Evolutionary conservation across 2,113 vertebrate genomes (phyloP).

Genomic region (Ageneiosus marmoratus): DNA sequence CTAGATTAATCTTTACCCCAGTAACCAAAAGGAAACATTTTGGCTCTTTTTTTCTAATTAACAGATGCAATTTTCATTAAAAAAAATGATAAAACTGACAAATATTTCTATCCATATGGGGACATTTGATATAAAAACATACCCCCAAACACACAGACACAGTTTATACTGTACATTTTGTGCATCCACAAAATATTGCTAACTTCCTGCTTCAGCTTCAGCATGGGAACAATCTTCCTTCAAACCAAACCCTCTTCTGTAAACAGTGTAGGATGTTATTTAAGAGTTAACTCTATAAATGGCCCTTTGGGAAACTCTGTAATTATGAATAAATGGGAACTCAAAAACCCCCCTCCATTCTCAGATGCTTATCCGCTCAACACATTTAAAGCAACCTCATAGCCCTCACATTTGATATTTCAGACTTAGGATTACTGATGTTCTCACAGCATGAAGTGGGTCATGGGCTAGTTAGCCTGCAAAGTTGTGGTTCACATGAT

Average conservation of each 20-base stretch:
- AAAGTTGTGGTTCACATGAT: not conserved
- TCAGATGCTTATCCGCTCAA: constrained; percentile 26
- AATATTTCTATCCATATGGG: not conserved
- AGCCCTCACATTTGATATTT: constrained; percentile 22
- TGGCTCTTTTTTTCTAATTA: too few species aligned
- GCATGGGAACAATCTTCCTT: constrained; percentile 24
- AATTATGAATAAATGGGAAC: constrained; percentile 24
- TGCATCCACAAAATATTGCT: not conserved
- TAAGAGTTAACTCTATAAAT: constrained; percentile 15
- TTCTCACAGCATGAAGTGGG: not conserved
- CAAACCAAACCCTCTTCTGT: not conserved
- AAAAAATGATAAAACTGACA: not conserved
- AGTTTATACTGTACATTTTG: not conserved
- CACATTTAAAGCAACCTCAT: constrained; percentile 20
- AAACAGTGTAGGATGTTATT: constrained; percentile 16
- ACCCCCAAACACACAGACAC: not conserved
- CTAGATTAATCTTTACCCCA: not conserved
- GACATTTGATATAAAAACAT: not conserved
- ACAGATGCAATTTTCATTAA: not conserved
- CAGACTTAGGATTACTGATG: not conserved
- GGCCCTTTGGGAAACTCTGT: not conserved
- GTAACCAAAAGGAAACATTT: not conserved
- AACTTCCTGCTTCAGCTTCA: constrained; percentile 17
- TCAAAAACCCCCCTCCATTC: constrained; percentile 13
- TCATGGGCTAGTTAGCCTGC: not conserved